Evolutionary conservation across 2,888 invertebrate genomes (phyloP).

Genomic region (Pilophorus perplexus): DNA sequence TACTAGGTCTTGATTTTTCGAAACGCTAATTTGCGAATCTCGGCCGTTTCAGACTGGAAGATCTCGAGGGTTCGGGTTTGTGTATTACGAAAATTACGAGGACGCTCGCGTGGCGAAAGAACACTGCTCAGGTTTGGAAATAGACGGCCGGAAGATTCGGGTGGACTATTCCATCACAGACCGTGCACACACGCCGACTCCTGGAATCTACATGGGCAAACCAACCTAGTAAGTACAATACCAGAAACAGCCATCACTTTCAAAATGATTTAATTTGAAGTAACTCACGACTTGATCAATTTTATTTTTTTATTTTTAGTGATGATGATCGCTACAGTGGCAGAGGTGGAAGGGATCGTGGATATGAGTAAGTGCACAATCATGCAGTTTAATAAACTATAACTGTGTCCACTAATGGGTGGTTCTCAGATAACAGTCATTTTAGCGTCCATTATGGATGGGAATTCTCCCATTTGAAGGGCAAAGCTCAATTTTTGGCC

Average conservation of each 20-base stretch:
- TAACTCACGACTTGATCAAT: too few species aligned
- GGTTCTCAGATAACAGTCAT: too few species aligned
- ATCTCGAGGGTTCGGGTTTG: constrained; percentile 94
- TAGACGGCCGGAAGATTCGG: constrained; percentile 87
- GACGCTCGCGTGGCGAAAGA: constrained; percentile 94
- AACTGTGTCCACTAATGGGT: too few species aligned
- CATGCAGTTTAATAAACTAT: too few species aligned
- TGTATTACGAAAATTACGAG: constrained; percentile 83
- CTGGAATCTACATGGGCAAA: constrained; percentile 95
- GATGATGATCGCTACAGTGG: constrained; percentile 1
- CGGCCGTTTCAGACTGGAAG: constrained; percentile 63
- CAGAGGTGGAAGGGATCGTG: neutral
- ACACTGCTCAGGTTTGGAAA: constrained; percentile 88
- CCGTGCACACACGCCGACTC: constrained; percentile 94
- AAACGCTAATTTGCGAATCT: too few species aligned
- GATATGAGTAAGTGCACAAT: neutral
- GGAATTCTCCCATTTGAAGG: too few species aligned
- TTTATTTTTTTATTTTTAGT: constrained; percentile 13
- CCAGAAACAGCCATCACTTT: neutral
- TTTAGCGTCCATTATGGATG: too few species aligned
- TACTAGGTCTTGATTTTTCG: too few species aligned
- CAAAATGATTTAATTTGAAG: too few species aligned
- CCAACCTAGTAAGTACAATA: constrained; percentile 68
- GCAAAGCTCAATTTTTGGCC: too few species aligned
- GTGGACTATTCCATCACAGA: constrained; percentile 96